Base-by-base conservation (phyloP, 2,888 invertebrate genomes). In the Crossocerus cetratus region DNA sequence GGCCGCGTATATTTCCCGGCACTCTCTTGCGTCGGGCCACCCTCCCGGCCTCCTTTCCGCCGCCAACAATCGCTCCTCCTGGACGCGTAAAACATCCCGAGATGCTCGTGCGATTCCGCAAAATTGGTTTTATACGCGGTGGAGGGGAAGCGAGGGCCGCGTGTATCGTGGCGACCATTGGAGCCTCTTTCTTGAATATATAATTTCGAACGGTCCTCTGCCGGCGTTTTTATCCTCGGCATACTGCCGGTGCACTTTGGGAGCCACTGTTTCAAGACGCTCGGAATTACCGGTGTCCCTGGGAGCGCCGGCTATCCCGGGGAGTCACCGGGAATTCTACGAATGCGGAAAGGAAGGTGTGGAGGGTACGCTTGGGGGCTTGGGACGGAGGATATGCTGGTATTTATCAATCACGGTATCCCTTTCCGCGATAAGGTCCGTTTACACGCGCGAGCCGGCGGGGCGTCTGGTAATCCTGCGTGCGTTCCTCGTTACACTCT, bases 1-100 rank as follows among this genome's bases (percentile, higher is more conserved):
- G 57, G 49, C 66, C 62, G 65, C 72, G 69, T 74, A 71, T 64
- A 58, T 69, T 72, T 65, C 62, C 64, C 70, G 53, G 59, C 62
- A 23, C 32, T 32, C 32, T 32, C 8, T 32, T 32, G 8, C 32
- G 11, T 32, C 32, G 8, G 32, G 32, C 32, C 32, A 32, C 32
- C 32, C 32, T 32, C 8, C 32, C 32, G 8, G 32, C 59, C 62
- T 64, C 67, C 63, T 59, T 67, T 62, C 56, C 66, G 65, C 57
- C 73, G 69, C 80, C 76, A 86, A 83, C 83, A 84, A 88, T 87
- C 82, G 87, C 74, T 85, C 89, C 88, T 84, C 77, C 74, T 78
- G 88, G 87, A 81, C 83, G 77, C 83, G 85, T 85, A 83, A 85
- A 85, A 84, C 76, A 82, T 73, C 78, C 77, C 69, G 68, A 68